Evolutionary conservation across 2,888 invertebrate species (phyloP).

Genomic region (Tiliacea aurago): DNA sequence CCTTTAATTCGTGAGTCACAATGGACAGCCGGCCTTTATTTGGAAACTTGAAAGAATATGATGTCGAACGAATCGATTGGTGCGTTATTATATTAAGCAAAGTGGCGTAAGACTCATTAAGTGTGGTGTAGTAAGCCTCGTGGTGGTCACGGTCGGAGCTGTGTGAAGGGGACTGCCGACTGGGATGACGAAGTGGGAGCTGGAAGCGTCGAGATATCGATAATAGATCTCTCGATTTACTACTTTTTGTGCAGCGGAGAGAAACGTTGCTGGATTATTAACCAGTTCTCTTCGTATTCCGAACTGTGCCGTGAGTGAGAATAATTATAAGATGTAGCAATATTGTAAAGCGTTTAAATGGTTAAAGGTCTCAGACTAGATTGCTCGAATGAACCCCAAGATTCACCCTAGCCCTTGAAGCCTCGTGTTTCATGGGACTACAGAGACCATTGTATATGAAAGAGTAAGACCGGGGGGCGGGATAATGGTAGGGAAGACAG

Average conservation of each 20-base stretch:
- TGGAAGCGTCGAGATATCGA: constrained; percentile 44
- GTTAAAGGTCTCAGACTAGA: background rate
- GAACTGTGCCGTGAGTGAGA: background rate
- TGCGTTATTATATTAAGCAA: constrained; percentile 43
- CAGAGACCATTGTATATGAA: no score
- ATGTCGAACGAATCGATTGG: constrained; percentile 48
- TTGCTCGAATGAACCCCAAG: no score
- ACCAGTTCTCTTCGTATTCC: constrained; percentile 7
- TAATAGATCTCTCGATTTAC: constrained; percentile 44
- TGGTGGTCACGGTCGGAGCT: constrained; percentile 49
- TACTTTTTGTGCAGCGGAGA: constrained; percentile 54
- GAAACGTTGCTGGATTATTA: constrained; percentile 44
- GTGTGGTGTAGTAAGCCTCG: constrained; percentile 41
- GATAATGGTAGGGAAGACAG: no score
- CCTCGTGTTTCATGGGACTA: no score
- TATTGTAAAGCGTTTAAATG: background rate
- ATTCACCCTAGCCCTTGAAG: no score
- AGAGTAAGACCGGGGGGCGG: no score
- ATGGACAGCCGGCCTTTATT: constrained; percentile 53
- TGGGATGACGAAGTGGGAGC: constrained; percentile 45
- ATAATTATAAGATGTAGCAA: background rate
- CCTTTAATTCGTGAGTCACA: constrained; percentile 41
- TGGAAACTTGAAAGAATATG: constrained; percentile 47
- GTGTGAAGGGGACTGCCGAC: constrained; percentile 52
- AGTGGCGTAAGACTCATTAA: constrained; percentile 54